Percentiles rank a stretch among this genome's conserved stretches.
phyloP scores from a whole-genome alignment of 2,113 vertebrate species.

The Ciconia stormi region DNA sequence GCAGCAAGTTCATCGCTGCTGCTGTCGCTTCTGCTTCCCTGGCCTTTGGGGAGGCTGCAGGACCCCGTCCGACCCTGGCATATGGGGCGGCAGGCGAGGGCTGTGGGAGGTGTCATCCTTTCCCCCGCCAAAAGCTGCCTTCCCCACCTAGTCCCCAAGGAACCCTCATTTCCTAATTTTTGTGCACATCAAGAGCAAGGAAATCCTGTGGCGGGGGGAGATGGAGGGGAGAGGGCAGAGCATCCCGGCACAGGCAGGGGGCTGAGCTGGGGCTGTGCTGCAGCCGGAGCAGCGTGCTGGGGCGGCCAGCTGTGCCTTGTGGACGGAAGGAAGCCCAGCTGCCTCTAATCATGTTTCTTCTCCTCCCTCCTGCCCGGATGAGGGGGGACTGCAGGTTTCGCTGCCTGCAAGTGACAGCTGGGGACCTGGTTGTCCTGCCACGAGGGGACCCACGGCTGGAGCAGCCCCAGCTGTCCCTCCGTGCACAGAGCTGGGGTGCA shows the following conservation, averaged over 20 bases:
- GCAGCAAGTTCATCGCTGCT: background rate
- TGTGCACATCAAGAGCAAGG: conserved; percentile 28
- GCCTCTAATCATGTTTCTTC: background rate
- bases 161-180: conserved; percentile 39
- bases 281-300: background rate
- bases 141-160: conserved; percentile 23
- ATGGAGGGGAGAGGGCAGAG: background rate
- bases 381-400: background rate
- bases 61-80: accelerated
- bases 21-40: background rate
- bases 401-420: conserved; percentile 15
- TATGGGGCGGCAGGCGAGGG: accelerated
- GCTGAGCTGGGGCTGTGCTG: background rate
- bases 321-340: background rate
- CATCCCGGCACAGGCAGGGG: background rate
- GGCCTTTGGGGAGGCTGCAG: background rate
- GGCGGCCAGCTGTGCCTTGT: background rate
- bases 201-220: conserved; percentile 37
- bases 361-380: background rate
- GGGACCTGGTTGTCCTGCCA: background rate
- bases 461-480: background rate
- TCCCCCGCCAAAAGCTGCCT: background rate
- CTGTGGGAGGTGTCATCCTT: background rate
- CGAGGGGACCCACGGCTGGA: background rate
- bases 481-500: background rate